phyloP scores from a whole-genome alignment of 2,113 vertebrate genomes.

The Urocolius indicus region DNA sequence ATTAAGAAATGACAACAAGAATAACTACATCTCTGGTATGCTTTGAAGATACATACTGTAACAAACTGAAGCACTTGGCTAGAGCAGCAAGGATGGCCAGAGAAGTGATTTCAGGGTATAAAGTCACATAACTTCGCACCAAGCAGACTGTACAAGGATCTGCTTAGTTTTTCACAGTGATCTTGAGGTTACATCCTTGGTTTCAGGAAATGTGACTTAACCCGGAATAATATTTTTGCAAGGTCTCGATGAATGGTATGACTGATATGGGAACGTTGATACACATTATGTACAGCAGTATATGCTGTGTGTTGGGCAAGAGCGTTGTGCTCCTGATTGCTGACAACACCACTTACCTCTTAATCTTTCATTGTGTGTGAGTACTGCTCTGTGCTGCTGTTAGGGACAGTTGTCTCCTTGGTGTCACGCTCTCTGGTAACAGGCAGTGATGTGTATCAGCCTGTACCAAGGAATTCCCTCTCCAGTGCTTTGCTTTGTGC shows the following conservation, averaged over 20 bases:
- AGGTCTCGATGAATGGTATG: neutral
- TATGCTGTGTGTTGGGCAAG: neutral
- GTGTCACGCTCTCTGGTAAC: neutral
- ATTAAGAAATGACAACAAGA: neutral
- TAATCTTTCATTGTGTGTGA: accelerated
- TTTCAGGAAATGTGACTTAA: neutral
- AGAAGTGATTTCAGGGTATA: neutral
- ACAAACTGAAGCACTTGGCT: neutral
- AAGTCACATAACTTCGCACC: neutral
- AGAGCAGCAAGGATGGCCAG: accelerated
- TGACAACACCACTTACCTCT: neutral
- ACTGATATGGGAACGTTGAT: neutral
- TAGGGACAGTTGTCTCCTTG: accelerated
- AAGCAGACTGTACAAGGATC: neutral
- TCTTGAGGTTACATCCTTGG: neutral
- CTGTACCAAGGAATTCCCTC: too few species aligned
- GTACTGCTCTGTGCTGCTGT: neutral
- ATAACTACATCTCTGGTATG: neutral
- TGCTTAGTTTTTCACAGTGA: neutral
- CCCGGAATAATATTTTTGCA: neutral
- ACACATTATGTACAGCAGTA: accelerated
- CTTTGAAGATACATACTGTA: neutral
- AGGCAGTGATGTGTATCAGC: neutral
- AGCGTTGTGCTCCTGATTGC: neutral
- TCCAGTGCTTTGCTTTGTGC: neutral